Evolutionary conservation across 1,140 invertebrate species (phyloP).

Genomic region (Semibalanus balanoides): DNA sequence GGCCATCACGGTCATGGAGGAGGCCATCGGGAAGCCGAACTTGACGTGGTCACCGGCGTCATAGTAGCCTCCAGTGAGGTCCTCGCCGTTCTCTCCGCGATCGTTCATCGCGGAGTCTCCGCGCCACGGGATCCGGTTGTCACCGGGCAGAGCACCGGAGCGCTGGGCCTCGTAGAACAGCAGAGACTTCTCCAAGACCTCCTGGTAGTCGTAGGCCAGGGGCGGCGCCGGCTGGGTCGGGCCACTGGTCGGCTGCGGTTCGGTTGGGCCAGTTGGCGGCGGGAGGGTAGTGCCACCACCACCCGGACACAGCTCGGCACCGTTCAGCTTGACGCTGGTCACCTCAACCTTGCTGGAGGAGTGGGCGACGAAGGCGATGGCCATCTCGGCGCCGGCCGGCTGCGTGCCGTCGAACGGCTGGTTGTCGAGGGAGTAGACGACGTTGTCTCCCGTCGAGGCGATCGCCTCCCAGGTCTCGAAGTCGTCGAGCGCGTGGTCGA

Average conservation of each 20-base stretch:
- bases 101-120: conserved; percentile 29
- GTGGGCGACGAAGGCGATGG: neutral
- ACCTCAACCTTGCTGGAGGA: neutral
- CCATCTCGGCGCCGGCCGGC: neutral
- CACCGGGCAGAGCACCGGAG: conserved; percentile 26
- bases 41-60: conserved; percentile 33
- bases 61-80: conserved; percentile 33
- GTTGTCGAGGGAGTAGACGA: neutral
- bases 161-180: conserved; percentile 33
- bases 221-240: neutral
- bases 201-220: conserved; percentile 10
- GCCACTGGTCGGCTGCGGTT: neutral
- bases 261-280: neutral
- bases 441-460: neutral
- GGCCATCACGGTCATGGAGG: conserved; percentile 25
- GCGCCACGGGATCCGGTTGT: conserved; percentile 28
- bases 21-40: conserved; percentile 31
- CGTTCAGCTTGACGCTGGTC: neutral
- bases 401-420: neutral
- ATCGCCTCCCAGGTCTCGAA: neutral
- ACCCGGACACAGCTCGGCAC: neutral
- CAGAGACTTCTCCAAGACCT: conserved; percentile 29
- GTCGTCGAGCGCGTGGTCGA: neutral
- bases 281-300: neutral
- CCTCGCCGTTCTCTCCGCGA: conserved; percentile 25